Percentiles rank a stretch among this genome's conserved stretches.
Conservation (phyloP, 1,140 invertebrate genomes). For the Himalopsyche phryganea region DNA sequence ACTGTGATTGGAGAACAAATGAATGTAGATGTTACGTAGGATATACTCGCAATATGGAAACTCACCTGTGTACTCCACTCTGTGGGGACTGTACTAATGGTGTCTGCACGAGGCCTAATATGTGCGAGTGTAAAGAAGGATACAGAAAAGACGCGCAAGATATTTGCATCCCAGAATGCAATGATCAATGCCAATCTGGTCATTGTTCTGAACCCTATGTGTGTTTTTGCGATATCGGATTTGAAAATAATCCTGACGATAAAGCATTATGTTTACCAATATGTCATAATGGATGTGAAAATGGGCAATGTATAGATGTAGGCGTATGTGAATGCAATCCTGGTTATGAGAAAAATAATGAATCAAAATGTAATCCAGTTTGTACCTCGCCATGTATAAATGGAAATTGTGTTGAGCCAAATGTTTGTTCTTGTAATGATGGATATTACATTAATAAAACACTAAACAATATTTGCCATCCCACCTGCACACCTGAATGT, state of each 20-base stretch:
- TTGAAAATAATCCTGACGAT: slow-evolving; percentile 36
- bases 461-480: slow-evolving; percentile 7
- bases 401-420: slow-evolving; percentile 48
- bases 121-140: slow-evolving; percentile 49
- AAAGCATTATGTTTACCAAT: slow-evolving; percentile 40
- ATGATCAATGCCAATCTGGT: slow-evolving; percentile 47
- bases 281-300: slow-evolving; percentile 45
- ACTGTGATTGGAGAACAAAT: too few relatives aligned
- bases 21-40: slow-evolving; percentile 25
- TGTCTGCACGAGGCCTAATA: slow-evolving; percentile 47
- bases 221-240: slow-evolving; percentile 49
- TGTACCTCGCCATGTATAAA: slow-evolving; percentile 45
- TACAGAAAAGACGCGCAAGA: slow-evolving; percentile 35
- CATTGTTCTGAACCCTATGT: slow-evolving; percentile 46
- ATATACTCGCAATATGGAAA: slow-evolving; percentile 35
- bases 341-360: slow-evolving; percentile 39
- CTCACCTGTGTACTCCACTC: slow-evolving; percentile 42
- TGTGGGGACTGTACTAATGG: slow-evolving; percentile 52
- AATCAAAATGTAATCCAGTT: slow-evolving; percentile 42
- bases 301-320: slow-evolving; percentile 45
- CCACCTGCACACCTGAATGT: slow-evolving; percentile 9
- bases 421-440: slow-evolving; percentile 45
- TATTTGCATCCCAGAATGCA: slow-evolving; percentile 33
- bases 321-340: slow-evolving; percentile 42
- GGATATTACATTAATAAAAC: slow-evolving; percentile 2